Base-by-base conservation (phyloP, 2,888 invertebrate species). In the Teinopalpus imperialis region DNA sequence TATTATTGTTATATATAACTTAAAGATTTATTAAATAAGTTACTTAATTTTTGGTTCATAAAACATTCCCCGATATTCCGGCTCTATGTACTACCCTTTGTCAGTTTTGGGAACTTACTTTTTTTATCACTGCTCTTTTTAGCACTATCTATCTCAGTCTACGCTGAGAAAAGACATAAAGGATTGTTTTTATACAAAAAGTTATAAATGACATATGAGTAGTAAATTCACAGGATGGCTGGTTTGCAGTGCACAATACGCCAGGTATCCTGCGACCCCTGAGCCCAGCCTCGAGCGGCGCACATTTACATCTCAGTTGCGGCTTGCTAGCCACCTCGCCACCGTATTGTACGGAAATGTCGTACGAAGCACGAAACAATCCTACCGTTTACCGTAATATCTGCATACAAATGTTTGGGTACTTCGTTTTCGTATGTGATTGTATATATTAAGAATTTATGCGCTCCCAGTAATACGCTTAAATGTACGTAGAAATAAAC, bases 331-430 rank as follows among this genome's bases (percentile, higher is more conserved):
- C 65, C 57, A 57, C 62, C 57, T 70, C 62, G 61, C 68, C 63
- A 61, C 59, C 73, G 81, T 75, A 81, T 83, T 86, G 79, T 82
- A 76, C 79, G 80, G 85, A 85, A 85, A 86, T 85, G 76, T 79
- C 72, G 73, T 53, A 53, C 61, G 61, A 55, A 56, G 69, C 81
- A 80, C 81, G 79, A 80, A 85, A 81, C 81, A 77, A 85, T 85
- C 68, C 76, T 66, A 74, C 68, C 55, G 62, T 74, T 71, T 75
- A 80, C 75, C 70, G 73, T 76, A 72, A 71, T 79, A 81, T 78
- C 73, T 77, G 74, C 78, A 81, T 83, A 77, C 68, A 79, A 81
- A 81, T 80, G 79, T 78, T 79, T 73, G 67, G 62, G 67, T 71
- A 71, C 63, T 62, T 60, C 59, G 67, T 64, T 68, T 68, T 58